Conservation (phyloP, 1,140 invertebrate species). For the Drosophila bocki region DNA sequence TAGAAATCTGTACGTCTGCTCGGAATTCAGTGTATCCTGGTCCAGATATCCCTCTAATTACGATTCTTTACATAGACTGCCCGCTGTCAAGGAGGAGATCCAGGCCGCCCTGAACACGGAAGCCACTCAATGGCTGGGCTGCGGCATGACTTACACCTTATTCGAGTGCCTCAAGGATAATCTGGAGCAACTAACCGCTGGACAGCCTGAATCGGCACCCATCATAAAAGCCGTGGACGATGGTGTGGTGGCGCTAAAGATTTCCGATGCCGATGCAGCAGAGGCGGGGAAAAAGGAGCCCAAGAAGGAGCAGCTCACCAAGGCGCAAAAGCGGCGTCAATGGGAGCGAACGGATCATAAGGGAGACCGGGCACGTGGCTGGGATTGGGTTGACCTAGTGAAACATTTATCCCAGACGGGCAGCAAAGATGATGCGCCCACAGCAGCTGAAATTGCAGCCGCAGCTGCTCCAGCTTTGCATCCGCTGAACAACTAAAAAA, state of each 20-base stretch:
- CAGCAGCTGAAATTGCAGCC: constrained; percentile 42
- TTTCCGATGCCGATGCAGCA: constrained; percentile 70
- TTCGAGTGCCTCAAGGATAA: constrained; percentile 97
- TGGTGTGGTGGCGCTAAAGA: constrained; percentile 71
- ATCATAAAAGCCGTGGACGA: constrained; percentile 52
- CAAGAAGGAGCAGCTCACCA: constrained; percentile 94
- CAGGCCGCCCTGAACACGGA: constrained; percentile 88
- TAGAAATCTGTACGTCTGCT: constrained; percentile 92
- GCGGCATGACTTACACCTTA: constrained; percentile 97
- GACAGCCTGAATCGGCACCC: constrained; percentile 88
- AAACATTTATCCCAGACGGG: constrained; percentile 95
- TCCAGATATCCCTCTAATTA: background rate
- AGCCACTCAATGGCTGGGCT: constrained; percentile 92
- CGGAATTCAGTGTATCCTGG: background rate
- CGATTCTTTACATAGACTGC: constrained; percentile 86
- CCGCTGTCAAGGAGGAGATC: constrained; percentile 91
- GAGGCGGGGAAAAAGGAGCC: constrained; percentile 86
- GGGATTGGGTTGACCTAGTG: constrained; percentile 97
- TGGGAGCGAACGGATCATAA: constrained; percentile 93
- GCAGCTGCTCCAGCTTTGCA: constrained; percentile 48
- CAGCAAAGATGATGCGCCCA: constrained; percentile 67
- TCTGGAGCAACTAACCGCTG: constrained; percentile 89
- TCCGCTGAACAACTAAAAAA: constrained; percentile 55
- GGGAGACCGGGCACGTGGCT: constrained; percentile 94
- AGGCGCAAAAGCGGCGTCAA: constrained; percentile 95